These are phyloP conservation scores for Toxonevra muliebris DNA, from an alignment of 2,888 invertebrate genomes.

Conservation along the genomic window DNA sequence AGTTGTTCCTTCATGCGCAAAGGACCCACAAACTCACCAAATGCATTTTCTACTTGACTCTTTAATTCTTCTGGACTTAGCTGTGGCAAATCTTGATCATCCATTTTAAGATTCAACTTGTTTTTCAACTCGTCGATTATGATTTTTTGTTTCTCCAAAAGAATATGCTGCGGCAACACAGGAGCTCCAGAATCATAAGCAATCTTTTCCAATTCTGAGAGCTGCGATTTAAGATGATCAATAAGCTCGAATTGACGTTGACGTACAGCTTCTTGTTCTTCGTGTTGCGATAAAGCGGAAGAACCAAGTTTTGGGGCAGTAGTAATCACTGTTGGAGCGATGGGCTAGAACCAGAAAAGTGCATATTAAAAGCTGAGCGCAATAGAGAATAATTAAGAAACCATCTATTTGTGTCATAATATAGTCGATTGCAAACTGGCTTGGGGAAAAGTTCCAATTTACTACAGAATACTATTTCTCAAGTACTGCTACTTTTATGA, in stretches of 20 bases:
- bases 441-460: no score
- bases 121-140: slow-evolving; percentile 87
- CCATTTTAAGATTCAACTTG: slow-evolving; percentile 85
- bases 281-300: slow-evolving; percentile 14
- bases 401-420: no score
- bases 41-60: slow-evolving; percentile 88
- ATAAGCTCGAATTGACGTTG: slow-evolving; percentile 84
- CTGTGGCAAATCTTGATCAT: slow-evolving; percentile 77
- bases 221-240: slow-evolving; percentile 86
- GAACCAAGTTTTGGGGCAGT: slow-evolving; percentile 10
- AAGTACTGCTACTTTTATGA: no score
- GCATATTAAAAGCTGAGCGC: no score
- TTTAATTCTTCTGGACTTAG: slow-evolving; percentile 84
- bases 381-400: no score
- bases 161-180: slow-evolving; percentile 76
- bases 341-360: slow-evolving; percentile 36
- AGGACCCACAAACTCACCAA: slow-evolving; percentile 91
- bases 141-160: slow-evolving; percentile 87
- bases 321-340: slow-evolving; percentile 23
- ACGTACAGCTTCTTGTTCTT: slow-evolving; percentile 49
- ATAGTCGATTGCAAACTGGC: no score
- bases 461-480: no score
- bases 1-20: slow-evolving; percentile 96
- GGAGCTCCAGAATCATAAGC: slow-evolving; percentile 90
- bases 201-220: slow-evolving; percentile 84